Percentiles rank a stretch among this genome's conserved stretches.
Evolutionary conservation across 2,797 vertebrate species (phyloP).

Genomic region (Caiman crocodilus): DNA sequence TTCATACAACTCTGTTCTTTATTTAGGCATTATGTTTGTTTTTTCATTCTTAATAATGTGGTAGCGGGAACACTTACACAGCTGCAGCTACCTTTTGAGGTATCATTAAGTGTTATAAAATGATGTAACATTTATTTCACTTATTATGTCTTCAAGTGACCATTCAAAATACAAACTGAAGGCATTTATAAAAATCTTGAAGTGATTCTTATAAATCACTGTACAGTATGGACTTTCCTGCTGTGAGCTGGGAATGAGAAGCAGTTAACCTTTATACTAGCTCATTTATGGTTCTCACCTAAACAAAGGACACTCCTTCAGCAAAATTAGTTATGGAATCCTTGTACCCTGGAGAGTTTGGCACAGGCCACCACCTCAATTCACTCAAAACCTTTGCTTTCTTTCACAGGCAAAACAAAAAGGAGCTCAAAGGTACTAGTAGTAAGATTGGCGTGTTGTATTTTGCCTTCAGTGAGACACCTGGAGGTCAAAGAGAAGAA

Average conservation of each 20-base stretch:
- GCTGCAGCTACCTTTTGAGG: constrained; percentile 22
- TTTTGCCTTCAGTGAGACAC: no score
- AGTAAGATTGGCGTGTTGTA: no score
- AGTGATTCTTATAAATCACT: neutral
- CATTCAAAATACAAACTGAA: constrained; percentile 4
- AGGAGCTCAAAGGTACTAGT: neutral
- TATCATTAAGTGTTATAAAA: neutral
- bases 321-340: neutral
- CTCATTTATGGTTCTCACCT: neutral
- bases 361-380: accelerated
- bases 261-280: accelerated
- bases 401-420: neutral
- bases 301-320: neutral
- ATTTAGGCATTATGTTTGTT: constrained; percentile 39
- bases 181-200: neutral
- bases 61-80: constrained; percentile 20
- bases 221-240: neutral
- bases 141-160: constrained; percentile 38
- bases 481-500: no score
- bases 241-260: accelerated
- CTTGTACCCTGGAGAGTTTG: accelerated
- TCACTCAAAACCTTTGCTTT: neutral
- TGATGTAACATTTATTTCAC: neutral
- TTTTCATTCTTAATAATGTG: neutral
- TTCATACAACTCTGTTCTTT: neutral